Base-by-base conservation (phyloP, 2,888 invertebrate genomes). In the Andrena camellia region DNA sequence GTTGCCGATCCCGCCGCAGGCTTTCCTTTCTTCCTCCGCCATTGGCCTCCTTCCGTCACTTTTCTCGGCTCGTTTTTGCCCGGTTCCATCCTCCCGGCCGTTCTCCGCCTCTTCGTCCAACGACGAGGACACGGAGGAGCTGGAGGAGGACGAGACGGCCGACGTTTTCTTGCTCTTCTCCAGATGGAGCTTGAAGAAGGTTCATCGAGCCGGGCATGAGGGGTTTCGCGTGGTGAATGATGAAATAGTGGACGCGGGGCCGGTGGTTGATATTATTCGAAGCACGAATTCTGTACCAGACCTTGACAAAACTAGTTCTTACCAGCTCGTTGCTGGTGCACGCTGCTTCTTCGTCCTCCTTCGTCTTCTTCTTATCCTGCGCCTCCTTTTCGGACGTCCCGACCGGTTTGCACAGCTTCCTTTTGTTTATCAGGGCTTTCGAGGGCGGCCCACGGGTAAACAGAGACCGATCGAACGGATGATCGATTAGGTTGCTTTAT, bases 201-300 rank as follows among this genome's bases (percentile, higher is more conserved):
- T 84, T 75, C 57, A 77, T 74, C 83, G 54, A 59, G 59, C 75
- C 48, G 68, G 57, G 59, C 66, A 74, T 72, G 35, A 70, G 63
- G 71, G 77, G 74, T 84, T 86, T 83, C 74, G 69, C 82, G 78
- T 78, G 81, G 86, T 75, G 83, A 89, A 89, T 86, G 84, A 88
- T 88, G 77, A 89, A 88, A 89, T 87, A 87, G 87, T 83, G 79
- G 84, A 83, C 74, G 76, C 23, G 23, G 83, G 77, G 76, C 79
- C 86, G 88, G 87, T 85, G 77, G 79, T 73, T 88, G 86, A 86
- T 82, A 86, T 86, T 85, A 90, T 90, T 89, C 90, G 87, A 90
- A 88, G 88, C 89, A 90, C 90, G 88, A 90, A 90, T 90, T 91
- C 87, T 90, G 90, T 89, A 90, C 81, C 89, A 89, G 90, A 89